Evolutionary conservation across 2,113 vertebrate genomes (phyloP).

Genomic region (Tauraco erythrolophus): DNA sequence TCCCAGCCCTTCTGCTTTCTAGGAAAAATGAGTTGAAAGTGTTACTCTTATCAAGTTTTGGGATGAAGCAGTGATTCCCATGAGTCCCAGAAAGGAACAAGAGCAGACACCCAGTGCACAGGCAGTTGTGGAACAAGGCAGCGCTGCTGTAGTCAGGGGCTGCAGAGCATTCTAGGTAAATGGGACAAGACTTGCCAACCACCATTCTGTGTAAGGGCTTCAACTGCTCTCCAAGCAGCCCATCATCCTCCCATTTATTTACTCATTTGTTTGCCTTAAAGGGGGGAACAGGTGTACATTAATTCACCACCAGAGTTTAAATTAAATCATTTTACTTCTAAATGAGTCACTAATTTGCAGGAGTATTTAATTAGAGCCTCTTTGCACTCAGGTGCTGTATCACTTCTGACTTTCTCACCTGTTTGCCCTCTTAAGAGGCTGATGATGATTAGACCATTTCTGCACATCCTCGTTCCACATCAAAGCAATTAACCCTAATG

Average conservation of each 20-base stretch:
- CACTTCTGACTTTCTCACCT: constrained; percentile 72
- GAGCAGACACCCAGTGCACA: not conserved
- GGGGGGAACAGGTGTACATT: constrained; percentile 73
- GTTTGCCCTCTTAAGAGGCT: constrained; percentile 60
- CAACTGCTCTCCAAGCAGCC: not conserved
- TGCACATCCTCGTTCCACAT: constrained; percentile 14
- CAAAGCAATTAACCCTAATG: constrained; percentile 64
- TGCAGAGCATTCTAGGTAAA: not conserved
- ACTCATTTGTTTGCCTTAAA: constrained; percentile 69
- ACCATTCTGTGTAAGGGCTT: not conserved
- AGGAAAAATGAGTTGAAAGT: constrained; percentile 1
- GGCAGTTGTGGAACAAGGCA: not conserved
- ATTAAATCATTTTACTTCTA: constrained; percentile 77
- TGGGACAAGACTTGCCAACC: not conserved
- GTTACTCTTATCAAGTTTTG: not conserved
- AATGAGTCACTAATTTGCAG: constrained; percentile 73
- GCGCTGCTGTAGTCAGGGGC: not conserved
- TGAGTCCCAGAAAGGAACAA: not conserved
- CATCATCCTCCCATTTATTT: constrained; percentile 32
- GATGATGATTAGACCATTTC: constrained; percentile 57
- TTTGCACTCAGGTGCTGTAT: constrained; percentile 71
- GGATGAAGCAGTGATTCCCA: not conserved
- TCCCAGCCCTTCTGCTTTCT: constrained; percentile 42
- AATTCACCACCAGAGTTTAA: constrained; percentile 70
- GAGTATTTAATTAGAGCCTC: constrained; percentile 74